These are phyloP conservation scores for Globodera rostochiensis DNA, from an alignment of 1,140 invertebrate genomes.

Conservation along the genomic window DNA sequence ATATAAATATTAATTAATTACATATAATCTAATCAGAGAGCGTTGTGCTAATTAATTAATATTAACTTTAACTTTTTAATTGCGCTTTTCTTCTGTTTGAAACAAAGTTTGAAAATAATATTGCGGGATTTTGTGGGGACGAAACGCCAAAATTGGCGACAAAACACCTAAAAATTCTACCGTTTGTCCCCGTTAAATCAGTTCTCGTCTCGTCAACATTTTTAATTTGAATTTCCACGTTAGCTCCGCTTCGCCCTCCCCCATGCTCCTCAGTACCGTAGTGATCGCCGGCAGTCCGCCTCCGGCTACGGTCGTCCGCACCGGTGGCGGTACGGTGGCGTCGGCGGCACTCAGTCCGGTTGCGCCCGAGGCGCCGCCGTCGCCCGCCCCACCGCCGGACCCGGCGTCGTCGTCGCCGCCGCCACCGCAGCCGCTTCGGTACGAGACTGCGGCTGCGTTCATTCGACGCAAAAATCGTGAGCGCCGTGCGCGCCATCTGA, in stretches of 20 bases:
- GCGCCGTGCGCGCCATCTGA: constrained; percentile 56
- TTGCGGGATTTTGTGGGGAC: no score
- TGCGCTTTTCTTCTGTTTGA: no score
- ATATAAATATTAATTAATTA: no score
- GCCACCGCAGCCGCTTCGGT: constrained; percentile 31
- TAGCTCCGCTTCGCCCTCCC: neutral
- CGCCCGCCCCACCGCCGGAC: constrained; percentile 1
- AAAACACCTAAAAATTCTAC: neutral
- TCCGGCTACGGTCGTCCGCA: no score
- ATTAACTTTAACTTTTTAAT: no score
- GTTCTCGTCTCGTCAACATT: neutral
- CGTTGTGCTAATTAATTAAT: no score
- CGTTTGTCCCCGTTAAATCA: no score
- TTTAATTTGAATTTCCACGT: neutral
- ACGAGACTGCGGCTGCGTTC: constrained; percentile 60
- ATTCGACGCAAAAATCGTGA: constrained; percentile 64
- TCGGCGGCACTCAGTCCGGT: constrained; percentile 12
- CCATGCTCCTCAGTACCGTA: neutral
- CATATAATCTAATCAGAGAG: no score
- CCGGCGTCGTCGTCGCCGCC: constrained; percentile 5
- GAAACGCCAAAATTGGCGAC: no score
- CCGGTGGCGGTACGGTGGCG: neutral
- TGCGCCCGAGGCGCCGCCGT: neutral
- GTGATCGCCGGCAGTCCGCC: neutral
- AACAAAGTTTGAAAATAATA: no score